phyloP scores from a whole-genome alignment of 2,888 invertebrate species.

The Therioaphis trifolii region DNA sequence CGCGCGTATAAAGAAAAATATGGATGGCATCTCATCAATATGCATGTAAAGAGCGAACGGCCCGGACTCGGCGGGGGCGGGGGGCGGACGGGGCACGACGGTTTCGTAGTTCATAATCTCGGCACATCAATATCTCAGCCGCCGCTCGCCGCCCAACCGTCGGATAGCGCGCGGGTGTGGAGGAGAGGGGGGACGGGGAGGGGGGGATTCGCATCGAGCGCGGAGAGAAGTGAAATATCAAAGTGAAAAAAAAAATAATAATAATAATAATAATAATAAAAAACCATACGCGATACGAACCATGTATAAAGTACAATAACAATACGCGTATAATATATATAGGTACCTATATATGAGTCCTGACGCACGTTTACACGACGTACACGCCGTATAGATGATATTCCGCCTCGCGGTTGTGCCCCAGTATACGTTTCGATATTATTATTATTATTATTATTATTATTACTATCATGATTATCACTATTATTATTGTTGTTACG shows the following conservation, averaged over 20 bases:
- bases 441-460: no score
- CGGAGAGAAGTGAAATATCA: constrained; percentile 37
- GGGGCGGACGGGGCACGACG: background rate
- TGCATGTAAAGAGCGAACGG: constrained; percentile 36
- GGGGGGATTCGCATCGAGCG: constrained; percentile 31
- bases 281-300: no score
- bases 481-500: no score
- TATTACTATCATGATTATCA: no score
- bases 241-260: constrained; percentile 37
- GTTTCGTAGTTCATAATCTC: constrained; percentile 58
- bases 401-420: background rate
- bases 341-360: no score
- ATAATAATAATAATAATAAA: background rate
- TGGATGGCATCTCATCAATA: constrained; percentile 61
- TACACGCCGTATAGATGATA: no score
- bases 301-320: no score
- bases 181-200: no score
- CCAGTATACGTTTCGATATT: background rate
- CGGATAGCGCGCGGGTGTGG: no score
- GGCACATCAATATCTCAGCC: constrained; percentile 57
- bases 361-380: background rate
- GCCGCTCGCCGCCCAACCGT: background rate
- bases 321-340: background rate
- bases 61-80: background rate
- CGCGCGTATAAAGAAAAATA: constrained; percentile 55